phyloP scores from a whole-genome alignment of 2,113 vertebrate species.

The Bagarius yarrelli region DNA sequence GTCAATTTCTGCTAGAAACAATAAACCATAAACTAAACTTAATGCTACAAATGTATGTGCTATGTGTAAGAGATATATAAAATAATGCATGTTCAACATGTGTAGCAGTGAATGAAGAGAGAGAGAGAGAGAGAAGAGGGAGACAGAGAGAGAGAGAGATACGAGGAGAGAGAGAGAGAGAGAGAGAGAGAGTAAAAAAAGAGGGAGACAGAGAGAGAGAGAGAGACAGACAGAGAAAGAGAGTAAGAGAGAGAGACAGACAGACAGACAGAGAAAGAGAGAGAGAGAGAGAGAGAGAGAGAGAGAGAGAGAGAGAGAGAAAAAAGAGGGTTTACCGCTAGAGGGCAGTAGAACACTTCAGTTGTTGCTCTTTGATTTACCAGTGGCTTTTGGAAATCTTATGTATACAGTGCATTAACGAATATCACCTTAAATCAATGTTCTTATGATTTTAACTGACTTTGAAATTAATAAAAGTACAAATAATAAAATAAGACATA shows the following conservation, averaged over 20 bases:
- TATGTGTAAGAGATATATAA: neutral
- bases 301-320: neutral
- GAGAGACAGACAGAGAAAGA: too few species aligned
- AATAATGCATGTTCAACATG: too few species aligned
- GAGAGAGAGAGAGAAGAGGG: neutral
- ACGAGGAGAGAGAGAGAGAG: neutral
- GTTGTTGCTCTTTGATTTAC: conserved; percentile 1
- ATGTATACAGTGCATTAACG: neutral
- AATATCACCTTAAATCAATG: neutral
- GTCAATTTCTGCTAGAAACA: too few species aligned
- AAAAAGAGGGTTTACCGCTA: conserved; percentile 12
- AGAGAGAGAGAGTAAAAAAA: neutral
- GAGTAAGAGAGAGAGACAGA: too few species aligned
- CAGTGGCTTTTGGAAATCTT: neutral
- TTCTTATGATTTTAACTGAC: neutral
- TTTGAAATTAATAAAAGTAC: neutral
- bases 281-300: neutral
- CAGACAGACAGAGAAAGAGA: conserved; percentile 1
- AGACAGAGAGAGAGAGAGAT: neutral
- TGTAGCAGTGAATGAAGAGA: neutral
- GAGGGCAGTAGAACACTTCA: conserved; percentile 40
- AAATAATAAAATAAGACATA: neutral
- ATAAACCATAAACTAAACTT: too few species aligned
- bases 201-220: too few species aligned
- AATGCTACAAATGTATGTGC: neutral